These are phyloP conservation scores for Idaea aversata DNA, from an alignment of 2,888 invertebrate genomes.

Conservation along the genomic window DNA sequence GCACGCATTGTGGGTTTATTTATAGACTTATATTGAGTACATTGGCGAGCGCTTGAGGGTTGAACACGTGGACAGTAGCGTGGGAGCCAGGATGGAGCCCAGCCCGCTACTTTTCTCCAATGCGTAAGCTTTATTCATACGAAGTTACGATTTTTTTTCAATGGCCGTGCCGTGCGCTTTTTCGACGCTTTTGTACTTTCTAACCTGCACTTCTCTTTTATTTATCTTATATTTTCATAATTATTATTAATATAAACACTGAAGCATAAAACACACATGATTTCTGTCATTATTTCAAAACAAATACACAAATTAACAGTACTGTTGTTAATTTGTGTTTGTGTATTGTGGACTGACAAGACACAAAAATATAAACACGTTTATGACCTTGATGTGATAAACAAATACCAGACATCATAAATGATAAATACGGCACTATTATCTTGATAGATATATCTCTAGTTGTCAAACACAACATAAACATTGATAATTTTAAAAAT, in stretches of 20 bases:
- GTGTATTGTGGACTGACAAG: too few relatives aligned
- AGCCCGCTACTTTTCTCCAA: constrained; percentile 61
- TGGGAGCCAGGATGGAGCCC: constrained; percentile 40
- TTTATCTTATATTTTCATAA: constrained; percentile 27
- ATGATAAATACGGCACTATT: neutral
- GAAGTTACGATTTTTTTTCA: constrained; percentile 45
- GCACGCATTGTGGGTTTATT: constrained; percentile 70
- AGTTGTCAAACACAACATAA: neutral
- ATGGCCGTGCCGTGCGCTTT: constrained; percentile 40
- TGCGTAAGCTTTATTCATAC: constrained; percentile 59
- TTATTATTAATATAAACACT: constrained; percentile 4
- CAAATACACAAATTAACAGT: neutral
- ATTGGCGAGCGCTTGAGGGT: constrained; percentile 61
- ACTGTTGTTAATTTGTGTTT: too few relatives aligned
- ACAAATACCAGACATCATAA: constrained; percentile 2
- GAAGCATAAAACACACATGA: neutral
- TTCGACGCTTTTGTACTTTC: constrained; percentile 38
- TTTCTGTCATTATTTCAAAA: neutral
- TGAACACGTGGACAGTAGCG: constrained; percentile 57
- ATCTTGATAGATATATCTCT: neutral
- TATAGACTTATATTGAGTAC: constrained; percentile 73
- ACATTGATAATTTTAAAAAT: neutral
- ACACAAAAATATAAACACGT: constrained; percentile 20
- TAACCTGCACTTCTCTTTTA: constrained; percentile 31
- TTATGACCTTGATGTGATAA: constrained; percentile 21